Evolutionary conservation across 2,113 vertebrate species (phyloP), one percentile per base, ranked within the genome.

Genomic region (Bos javanicus): DNA sequence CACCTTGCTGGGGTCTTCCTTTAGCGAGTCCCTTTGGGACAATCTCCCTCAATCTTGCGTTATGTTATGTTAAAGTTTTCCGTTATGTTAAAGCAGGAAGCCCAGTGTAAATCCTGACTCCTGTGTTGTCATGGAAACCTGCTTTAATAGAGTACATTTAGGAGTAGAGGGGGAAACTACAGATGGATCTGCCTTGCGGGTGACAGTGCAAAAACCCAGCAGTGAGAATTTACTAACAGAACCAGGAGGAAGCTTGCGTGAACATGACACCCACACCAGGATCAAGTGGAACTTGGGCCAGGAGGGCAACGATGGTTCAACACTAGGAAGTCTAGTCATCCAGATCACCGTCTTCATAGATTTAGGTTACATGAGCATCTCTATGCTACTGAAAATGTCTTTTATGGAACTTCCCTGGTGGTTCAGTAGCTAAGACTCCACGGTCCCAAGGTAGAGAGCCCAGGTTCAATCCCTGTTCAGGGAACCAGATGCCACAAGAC

Each of bases 111-210:
- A 50, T 57, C 33, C 64, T 43, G 30, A 76, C 26, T 48, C 96
- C 84, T 28, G 19, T 28, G 96, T 89, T 92, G 78, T 67, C 67
- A 89, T 30, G 48, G 96, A 85, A 95, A 85, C 64, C n/a, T 30
- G 64, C n/a, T 84, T 83, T 92, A 78, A 67, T 50, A 67, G 26
- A 39, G 48, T 26, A 84, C 33, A 30, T 50, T 76, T 87, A 52
- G 39, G 57, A 81, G 50, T 19, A 0, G 12, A 14, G 16, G 30
- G 13, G 6, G 2, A 3, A 12, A n/a, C 36, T 57, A 26, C 50
- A 57, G 25, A 76, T 28, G 54, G 89, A 39, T 59, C 78, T 91
- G 81, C 33, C 13, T 91, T 46, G 11, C 50, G 21, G 71, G n/a
- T 39, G 83, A 25, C 26, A 84, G 33, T 21, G 26, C 62, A 78